Conservation (phyloP, 2,888 invertebrate species). For the Cataglyphis albicans region DNA sequence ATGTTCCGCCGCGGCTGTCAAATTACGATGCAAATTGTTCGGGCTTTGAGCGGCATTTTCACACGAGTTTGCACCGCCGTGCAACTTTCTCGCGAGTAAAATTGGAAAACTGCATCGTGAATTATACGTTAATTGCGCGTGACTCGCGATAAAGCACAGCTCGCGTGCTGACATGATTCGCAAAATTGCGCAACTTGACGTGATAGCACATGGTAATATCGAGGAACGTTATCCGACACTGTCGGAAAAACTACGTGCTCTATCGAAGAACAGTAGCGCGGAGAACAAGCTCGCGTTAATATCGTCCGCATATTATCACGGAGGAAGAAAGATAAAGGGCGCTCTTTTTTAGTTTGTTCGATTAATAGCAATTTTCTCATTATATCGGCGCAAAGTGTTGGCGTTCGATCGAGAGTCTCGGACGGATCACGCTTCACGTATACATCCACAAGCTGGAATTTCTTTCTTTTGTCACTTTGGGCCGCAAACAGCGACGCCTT, state of each 20-base stretch:
- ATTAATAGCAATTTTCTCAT: constrained; percentile 52
- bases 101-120: constrained; percentile 56
- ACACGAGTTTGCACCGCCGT: constrained; percentile 13
- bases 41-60: constrained; percentile 30
- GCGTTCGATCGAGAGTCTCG: constrained; percentile 25
- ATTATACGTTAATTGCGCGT: constrained; percentile 52
- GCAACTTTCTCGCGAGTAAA: constrained; percentile 45
- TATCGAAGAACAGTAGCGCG: not conserved
- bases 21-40: constrained; percentile 51
- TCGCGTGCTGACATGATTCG: constrained; percentile 31
- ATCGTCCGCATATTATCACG: constrained; percentile 11
- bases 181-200: constrained; percentile 29
- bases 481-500: constrained; percentile 49
- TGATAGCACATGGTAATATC: constrained; percentile 19
- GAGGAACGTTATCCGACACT: not conserved
- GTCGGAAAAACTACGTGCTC: not conserved
- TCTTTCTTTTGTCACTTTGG: constrained; percentile 60
- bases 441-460: constrained; percentile 11
- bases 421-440: constrained; percentile 20
- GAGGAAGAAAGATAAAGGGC: not conserved
- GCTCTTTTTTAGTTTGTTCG: constrained; percentile 32
- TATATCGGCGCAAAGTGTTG: constrained; percentile 20
- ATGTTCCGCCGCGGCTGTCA: not conserved
- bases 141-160: constrained; percentile 37
- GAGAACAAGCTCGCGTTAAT: constrained; percentile 11